Base-by-base conservation (phyloP, 2,113 vertebrate genomes). In the Odontophorus gujanensis region DNA sequence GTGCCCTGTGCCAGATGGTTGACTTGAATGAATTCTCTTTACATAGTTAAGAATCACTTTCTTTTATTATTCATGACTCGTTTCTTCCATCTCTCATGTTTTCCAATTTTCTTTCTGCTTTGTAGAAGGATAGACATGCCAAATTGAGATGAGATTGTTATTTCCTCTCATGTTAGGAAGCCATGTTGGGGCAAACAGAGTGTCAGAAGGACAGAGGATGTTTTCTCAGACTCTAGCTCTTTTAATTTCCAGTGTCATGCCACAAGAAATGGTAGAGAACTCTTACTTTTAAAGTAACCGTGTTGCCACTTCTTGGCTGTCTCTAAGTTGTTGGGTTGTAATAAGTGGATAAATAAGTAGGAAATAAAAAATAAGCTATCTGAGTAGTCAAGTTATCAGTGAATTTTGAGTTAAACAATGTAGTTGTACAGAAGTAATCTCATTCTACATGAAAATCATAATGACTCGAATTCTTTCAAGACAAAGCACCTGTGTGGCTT, bases 21-120 rank as follows among this genome's bases (percentile, higher is more conserved):
- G 91, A 95, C 90, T 97, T 95, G 96, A 94, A 90, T 88, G 85
- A 88, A 92, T 95, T 90, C 87, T 95, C 91, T 96, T 95, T 87
- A 86, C 90, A 89, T 86, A 85, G 77, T 89, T 86, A 95, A 95
- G 95, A 96, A 93, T 95, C 90, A 84, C 82, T 94, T 92, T 91
- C 91, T 90, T 96, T 94, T 92, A 95, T 97, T 95, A 92, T 95
- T 95, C 91, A 94, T 95, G 38, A 89, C 91, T 94, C 86, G 80
- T 92, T 95, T 92, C 95, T 96, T 96, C 89, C 91, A 92, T 90
- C 66, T 93, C 87, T 91, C 85, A 42, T 84, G 93, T 95, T 94
- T 95, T 93, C 90, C 80, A 84, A 5, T 93, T 96, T 95, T 90
- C 62, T 86, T 72, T 85, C 47, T 77, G 85, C 93, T 94, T 94